Percentiles rank a stretch among this genome's conserved stretches.
Evolutionary conservation across 2,888 invertebrate genomes (phyloP).

Genomic region (Stenoptilia bipunctidactyla): DNA sequence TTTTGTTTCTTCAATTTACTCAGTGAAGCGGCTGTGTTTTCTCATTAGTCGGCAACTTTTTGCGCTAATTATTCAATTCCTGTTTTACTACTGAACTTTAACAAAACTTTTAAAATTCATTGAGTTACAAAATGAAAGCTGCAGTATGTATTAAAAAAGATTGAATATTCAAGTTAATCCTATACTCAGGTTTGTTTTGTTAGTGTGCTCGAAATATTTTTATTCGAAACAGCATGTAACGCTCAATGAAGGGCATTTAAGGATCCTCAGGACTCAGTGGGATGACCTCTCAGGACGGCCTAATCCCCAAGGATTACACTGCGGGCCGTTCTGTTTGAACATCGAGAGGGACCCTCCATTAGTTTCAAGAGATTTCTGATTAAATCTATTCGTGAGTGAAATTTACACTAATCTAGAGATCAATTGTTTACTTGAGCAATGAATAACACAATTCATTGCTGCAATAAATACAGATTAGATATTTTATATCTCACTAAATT

Average conservation of each 20-base stretch:
- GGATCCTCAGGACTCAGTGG: not conserved
- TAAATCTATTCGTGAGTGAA: constrained; percentile 33
- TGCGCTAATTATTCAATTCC: not conserved
- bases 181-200: too few species aligned
- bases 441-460: not conserved
- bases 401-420: constrained; percentile 27
- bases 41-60: not conserved
- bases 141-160: not conserved
- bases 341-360: constrained; percentile 33
- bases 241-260: constrained; percentile 1
- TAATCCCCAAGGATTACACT: constrained; percentile 39
- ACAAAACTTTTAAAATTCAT: not conserved
- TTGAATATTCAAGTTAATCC: too few species aligned
- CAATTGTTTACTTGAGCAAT: constrained; percentile 15
- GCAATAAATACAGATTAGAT: too few species aligned
- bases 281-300: constrained; percentile 25
- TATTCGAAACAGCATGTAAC: too few species aligned
- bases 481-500: too few species aligned
- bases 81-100: not conserved
- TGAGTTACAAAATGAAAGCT: too few species aligned
- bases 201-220: too few species aligned
- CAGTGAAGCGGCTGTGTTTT: not conserved
- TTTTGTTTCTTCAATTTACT: not conserved
- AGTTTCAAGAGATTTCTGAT: constrained; percentile 34
- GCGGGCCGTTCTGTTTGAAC: constrained; percentile 33